Evolutionary conservation across 2,888 invertebrate genomes (phyloP), one percentile per base, ranked within the genome.

Genomic region (Xylota segnis): DNA sequence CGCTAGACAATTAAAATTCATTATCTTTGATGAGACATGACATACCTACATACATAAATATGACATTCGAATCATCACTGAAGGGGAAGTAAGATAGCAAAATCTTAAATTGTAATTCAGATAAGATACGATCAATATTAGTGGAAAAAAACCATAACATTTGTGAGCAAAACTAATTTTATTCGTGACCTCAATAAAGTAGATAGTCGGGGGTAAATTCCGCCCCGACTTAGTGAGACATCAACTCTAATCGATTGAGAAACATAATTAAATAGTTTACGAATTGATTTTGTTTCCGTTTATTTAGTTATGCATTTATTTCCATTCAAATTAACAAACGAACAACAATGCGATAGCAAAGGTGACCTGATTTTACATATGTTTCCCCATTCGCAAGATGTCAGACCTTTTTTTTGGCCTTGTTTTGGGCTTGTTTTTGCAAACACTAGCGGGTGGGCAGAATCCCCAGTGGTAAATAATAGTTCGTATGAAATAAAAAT

Each of bases 341-440:
- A 32, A 5, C 6, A 7, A 34, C 40, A 12, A 32, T 32, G 5
- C 32, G 32, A n/a, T n/a, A 40, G 5, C n/a, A n/a, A 10, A n/a
- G 40, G n/a, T 40, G 40, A 40, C 40, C 40, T 40, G n/a, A 12
- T 40, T 40, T 40, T n/a, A 4, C n/a, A n/a, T n/a, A n/a, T 23
- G n/a, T n/a, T 40, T 40, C 40, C 40, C 9, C 40, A 40, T 40
- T 40, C 5, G n/a, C 0, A 40, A n/a, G 40, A n/a, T n/a, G n/a
- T 40, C n/a, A 40, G 40, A 4, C 7, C 12, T 40, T 40, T 5
- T 40, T 40, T 9, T 10, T 9, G 5, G 5, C 12, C 3, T 37
- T n/a, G 40, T 40, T 40, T 40, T 40, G n/a, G 40, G 40, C n/a
- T 40, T 40, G 40, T 40, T 40, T 40, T 40, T 37, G 37, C 37